Base-by-base conservation (phyloP, 2,113 vertebrate species). In the Tychaedon coryphoeus region DNA sequence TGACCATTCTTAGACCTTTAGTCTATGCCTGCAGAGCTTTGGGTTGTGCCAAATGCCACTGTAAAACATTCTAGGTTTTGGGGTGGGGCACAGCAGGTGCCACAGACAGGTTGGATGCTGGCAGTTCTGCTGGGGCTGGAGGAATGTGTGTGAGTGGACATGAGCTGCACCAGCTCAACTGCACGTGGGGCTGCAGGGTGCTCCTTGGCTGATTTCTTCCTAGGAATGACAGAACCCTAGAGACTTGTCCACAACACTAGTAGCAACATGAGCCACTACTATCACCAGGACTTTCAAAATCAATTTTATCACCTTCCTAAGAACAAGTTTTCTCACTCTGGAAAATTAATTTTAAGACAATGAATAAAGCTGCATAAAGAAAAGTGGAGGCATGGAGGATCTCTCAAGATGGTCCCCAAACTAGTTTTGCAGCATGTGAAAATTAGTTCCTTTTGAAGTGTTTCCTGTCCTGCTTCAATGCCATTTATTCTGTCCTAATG, bases 281-380 rank as follows among this genome's bases (percentile, higher is more conserved):
- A 1, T 20, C 40, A 76, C 6, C 42, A 50, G 16, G 20, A 45
- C 20, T 36, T 67, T 48, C 34, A 64, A 84, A 86, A 36, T 2
- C 33, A n/a, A 14, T 71, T 91, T 70, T 73, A 28, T 34, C 51
- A n/a, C 10, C 13, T 80, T 34, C 15, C 15, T 38, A 19, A 85
- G 26, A 81, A 56, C 2, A 62, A 43, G 3, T 53, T 69, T 75
- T 61, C 22, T 33, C 0, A 0, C 7, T 18, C 13, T 71, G n/a
- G 8, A 74, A 69, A 85, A 60, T 40, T 34, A 84, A 33, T 36
- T 80, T 80, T 70, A 84, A 87, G 60, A n/a, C 60, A 86, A 50
- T 62, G 34, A 73, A 88, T n/a, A 54, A 81, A 91, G 16, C 33
- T 60, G 9, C 12, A 33, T 36, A 67, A 71, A 62, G 56, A 71